phyloP scores from a whole-genome alignment of 2,113 vertebrate species.

The Meriones unguiculatus region DNA sequence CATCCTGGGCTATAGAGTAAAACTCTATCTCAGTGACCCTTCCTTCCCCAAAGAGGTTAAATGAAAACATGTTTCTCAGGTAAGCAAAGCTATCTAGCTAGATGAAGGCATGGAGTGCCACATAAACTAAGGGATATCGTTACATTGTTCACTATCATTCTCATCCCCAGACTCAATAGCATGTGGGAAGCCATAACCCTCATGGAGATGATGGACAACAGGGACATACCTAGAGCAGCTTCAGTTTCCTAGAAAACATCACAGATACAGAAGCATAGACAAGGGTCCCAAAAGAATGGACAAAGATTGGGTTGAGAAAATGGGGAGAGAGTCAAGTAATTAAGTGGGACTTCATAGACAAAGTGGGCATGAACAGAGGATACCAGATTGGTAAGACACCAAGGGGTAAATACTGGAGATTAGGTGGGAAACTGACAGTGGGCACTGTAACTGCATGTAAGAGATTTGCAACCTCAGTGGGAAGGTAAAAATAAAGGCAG shows the following conservation, averaged over 20 bases:
- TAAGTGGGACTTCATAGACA: neutral
- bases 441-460: neutral
- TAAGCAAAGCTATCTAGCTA: neutral
- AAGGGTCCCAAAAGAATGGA: neutral
- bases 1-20: neutral
- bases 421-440: neutral
- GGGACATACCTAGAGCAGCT: neutral
- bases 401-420: neutral
- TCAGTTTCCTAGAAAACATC: neutral
- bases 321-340: neutral
- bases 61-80: neutral
- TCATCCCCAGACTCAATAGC: neutral
- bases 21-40: neutral
- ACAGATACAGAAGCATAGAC: fast-evolving
- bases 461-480: neutral
- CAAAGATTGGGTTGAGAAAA: neutral
- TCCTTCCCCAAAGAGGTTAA: neutral
- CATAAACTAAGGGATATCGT: neutral
- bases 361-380: neutral
- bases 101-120: neutral
- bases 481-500: neutral
- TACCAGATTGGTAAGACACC: neutral
- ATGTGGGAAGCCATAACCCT: neutral
- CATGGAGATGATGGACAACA: fast-evolving
- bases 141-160: neutral